These are phyloP conservation scores for Pristionchus pacificus DNA, from an alignment of 1,140 invertebrate species.

Conservation along the genomic window DNA sequence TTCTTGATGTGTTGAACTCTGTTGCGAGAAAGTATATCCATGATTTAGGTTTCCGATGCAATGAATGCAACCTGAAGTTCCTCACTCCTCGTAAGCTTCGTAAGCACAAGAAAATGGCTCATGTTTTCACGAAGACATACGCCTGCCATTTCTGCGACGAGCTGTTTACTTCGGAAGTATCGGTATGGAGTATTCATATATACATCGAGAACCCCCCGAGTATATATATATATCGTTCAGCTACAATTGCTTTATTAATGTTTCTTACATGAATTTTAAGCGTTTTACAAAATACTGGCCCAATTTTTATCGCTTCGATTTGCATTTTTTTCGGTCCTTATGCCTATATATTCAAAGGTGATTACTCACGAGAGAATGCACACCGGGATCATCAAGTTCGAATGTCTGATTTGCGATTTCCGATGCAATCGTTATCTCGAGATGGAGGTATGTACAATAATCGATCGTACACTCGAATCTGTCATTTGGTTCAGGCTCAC, in stretches of 20 bases:
- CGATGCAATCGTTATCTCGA: conserved; percentile 51
- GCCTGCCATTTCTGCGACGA: conserved; percentile 56
- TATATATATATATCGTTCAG: too few species aligned
- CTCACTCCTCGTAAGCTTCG: conserved; percentile 52
- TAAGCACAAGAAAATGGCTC: conserved; percentile 58
- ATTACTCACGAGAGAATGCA: conserved; percentile 56
- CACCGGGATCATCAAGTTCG: conserved; percentile 57
- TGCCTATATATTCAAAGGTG: conserved; percentile 40
- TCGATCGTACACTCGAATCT: too few species aligned
- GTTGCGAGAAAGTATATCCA: conserved; percentile 16
- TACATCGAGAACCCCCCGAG: too few species aligned
- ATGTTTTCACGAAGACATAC: conserved; percentile 57
- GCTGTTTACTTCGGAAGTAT: conserved; percentile 51
- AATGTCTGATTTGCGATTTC: conserved; percentile 57
- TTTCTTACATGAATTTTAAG: background rate
- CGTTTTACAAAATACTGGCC: background rate
- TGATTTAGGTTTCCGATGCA: conserved; percentile 50
- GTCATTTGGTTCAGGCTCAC: conserved; percentile 19
- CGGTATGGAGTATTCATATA: conserved; percentile 39
- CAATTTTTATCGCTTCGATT: background rate
- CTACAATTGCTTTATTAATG: too few species aligned
- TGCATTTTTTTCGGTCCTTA: conserved; percentile 13
- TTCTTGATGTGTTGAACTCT: background rate
- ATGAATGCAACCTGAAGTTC: conserved; percentile 54
- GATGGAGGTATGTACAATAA: conserved; percentile 50